A percentile compares a stretch with the other conserved stretches of the same genome.
These are phyloP conservation scores for Cybosia mesomella DNA, from an alignment of 2,888 invertebrate species.

Conservation along the genomic window DNA sequence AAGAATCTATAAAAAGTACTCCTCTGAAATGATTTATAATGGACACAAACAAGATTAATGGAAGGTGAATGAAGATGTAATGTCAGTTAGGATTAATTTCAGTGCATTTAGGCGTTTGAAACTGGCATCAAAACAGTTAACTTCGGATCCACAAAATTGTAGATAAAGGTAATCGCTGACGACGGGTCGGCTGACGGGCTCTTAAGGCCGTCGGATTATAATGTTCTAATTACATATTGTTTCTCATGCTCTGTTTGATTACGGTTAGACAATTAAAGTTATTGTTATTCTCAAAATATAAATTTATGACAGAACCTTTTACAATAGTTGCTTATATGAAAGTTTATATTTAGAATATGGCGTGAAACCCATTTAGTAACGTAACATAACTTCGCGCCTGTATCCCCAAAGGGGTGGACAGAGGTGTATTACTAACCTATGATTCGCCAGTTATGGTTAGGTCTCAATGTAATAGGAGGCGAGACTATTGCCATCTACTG, in stretches of 20 bases:
- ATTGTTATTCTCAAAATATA: neutral
- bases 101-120: neutral
- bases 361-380: no score
- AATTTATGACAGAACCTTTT: slow-evolving; percentile 1
- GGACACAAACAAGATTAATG: no score
- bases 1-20: no score
- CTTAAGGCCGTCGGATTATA: neutral
- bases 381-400: no score
- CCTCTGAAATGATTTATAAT: no score
- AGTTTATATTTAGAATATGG: neutral
- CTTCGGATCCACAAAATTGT: neutral
- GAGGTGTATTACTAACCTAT: no score
- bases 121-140: neutral
- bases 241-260: neutral
- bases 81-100: no score
- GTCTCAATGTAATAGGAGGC: no score
- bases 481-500: no score
- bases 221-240: neutral
- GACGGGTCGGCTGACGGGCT: neutral
- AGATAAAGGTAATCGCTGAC: neutral
- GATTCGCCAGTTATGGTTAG: no score
- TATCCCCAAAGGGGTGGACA: no score
- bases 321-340: neutral
- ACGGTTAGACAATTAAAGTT: slow-evolving; percentile 2
- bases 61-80: no score